These are phyloP conservation scores for Smithornis capensis DNA, from an alignment of 2,113 vertebrate species.

Conservation along the genomic window DNA sequence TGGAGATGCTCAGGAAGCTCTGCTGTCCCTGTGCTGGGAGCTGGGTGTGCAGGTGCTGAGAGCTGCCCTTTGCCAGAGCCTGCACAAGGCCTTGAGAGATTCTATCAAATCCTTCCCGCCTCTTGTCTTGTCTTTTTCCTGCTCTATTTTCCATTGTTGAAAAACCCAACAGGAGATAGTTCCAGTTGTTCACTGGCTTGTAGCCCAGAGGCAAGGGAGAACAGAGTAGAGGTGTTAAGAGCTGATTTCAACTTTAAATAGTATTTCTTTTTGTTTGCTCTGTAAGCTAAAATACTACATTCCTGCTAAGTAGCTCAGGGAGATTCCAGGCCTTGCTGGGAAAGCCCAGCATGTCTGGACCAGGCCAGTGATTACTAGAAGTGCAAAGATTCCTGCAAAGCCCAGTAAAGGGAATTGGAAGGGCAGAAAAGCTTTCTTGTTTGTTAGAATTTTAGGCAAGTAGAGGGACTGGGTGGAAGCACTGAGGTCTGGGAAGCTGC, in stretches of 20 bases:
- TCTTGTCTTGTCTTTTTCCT: conserved; percentile 56
- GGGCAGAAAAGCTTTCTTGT: background rate
- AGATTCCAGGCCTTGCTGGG: conserved; percentile 4
- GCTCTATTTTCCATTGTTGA: background rate
- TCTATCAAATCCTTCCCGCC: background rate
- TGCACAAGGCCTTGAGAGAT: background rate
- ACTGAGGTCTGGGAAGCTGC: background rate
- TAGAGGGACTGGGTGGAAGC: background rate
- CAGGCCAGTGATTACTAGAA: background rate
- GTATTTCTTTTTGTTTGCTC: background rate
- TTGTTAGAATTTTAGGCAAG: background rate
- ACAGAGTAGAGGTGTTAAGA: background rate
- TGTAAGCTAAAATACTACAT: background rate
- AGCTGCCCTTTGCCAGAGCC: background rate
- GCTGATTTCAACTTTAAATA: background rate
- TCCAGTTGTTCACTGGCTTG: background rate
- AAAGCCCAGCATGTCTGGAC: background rate
- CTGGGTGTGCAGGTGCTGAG: background rate
- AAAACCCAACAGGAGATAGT: background rate
- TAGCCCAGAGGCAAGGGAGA: conserved; percentile 15
- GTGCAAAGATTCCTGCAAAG: background rate
- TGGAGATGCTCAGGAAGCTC: background rate
- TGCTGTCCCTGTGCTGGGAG: background rate
- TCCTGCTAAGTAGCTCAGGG: background rate
- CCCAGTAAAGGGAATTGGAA: background rate